phyloP scores from a whole-genome alignment of 2,888 invertebrate species.

The Eristalis arbustorum region DNA sequence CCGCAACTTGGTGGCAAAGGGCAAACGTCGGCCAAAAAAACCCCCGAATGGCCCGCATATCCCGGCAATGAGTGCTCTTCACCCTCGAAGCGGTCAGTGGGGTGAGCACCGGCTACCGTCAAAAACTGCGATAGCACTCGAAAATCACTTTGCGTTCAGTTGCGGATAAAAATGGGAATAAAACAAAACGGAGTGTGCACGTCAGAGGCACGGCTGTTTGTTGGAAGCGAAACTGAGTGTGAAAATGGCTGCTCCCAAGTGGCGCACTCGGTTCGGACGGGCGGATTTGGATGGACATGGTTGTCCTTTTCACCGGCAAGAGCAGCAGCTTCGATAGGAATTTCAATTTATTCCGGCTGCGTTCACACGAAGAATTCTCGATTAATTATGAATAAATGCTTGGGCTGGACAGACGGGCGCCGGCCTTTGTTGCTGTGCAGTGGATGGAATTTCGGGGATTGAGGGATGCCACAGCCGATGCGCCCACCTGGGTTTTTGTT shows the following conservation, averaged over 20 bases:
- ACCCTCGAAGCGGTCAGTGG: not conserved
- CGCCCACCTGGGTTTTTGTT: not conserved
- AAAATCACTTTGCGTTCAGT: slow-evolving; percentile 44
- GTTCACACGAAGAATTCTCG: slow-evolving; percentile 31
- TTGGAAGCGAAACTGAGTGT: slow-evolving; percentile 16
- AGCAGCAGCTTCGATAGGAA: slow-evolving; percentile 6
- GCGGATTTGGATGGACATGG: slow-evolving; percentile 3
- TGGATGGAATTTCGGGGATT: not conserved
- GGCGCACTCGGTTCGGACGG: slow-evolving; percentile 7
- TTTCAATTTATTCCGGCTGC: slow-evolving; percentile 41
- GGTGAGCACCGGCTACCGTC: slow-evolving; percentile 4
- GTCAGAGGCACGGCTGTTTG: not conserved
- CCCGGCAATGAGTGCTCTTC: slow-evolving; percentile 9
- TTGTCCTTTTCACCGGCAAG: slow-evolving; percentile 26
- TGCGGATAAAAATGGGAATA: slow-evolving; percentile 33
- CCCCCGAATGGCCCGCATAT: not conserved
- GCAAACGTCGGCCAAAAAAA: not conserved
- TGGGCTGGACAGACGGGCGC: not conserved
- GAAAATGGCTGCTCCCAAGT: slow-evolving; percentile 49
- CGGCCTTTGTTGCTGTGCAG: not conserved
- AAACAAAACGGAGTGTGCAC: not conserved
- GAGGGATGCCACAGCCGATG: not conserved
- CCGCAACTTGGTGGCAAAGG: not conserved
- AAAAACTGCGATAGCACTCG: slow-evolving; percentile 47
- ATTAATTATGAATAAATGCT: slow-evolving; percentile 54